Percentiles rank a stretch among this genome's conserved stretches.
Conservation (phyloP, 2,797 vertebrate species). For the Tapirus indicus region DNA sequence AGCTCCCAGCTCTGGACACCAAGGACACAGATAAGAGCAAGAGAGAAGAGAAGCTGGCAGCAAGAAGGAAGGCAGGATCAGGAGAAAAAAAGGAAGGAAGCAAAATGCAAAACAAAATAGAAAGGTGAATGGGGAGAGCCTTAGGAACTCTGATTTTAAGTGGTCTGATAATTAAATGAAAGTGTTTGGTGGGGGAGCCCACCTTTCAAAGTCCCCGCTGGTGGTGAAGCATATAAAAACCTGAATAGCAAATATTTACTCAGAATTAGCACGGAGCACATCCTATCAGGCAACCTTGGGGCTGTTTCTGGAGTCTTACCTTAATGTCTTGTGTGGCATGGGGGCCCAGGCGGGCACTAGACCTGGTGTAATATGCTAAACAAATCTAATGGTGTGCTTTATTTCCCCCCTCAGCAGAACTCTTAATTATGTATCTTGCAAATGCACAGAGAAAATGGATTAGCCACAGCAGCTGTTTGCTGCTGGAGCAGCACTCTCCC, state of each 20-base stretch:
- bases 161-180: slow-evolving; percentile 68
- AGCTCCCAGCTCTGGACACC: not conserved
- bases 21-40: not conserved
- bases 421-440: slow-evolving; percentile 76
- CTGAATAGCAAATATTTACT: slow-evolving; percentile 67
- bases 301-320: slow-evolving; percentile 50
- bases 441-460: slow-evolving; percentile 76
- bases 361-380: slow-evolving; percentile 57
- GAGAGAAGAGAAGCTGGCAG: not conserved
- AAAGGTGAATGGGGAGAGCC: not conserved
- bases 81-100: not conserved
- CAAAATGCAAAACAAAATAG: not conserved
- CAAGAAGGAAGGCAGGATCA: not conserved
- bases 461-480: slow-evolving; percentile 80
- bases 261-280: slow-evolving; percentile 6
- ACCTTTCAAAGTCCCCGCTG: slow-evolving; percentile 64
- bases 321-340: slow-evolving; percentile 30
- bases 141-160: slow-evolving; percentile 22
- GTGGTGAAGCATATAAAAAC: slow-evolving; percentile 29
- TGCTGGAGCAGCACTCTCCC: not conserved
- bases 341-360: slow-evolving; percentile 70
- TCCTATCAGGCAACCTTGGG: not conserved
- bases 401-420: slow-evolving; percentile 73
- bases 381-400: slow-evolving; percentile 72
- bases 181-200: slow-evolving; percentile 45